Conservation (phyloP, 2,797 vertebrate species). For the Centropyge bicolor region DNA sequence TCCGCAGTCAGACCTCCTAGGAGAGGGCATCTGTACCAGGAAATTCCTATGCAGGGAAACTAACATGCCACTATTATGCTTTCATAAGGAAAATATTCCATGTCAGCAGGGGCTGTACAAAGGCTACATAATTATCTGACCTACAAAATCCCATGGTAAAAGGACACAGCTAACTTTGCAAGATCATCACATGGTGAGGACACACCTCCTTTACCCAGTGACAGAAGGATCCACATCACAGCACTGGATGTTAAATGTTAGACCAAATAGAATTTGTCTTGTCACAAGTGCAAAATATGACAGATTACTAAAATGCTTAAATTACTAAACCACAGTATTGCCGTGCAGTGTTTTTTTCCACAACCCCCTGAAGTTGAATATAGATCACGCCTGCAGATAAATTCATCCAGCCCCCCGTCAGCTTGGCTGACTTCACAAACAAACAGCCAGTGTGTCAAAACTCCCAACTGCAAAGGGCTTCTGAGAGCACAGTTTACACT, state of each 20-base stretch:
- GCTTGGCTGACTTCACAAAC: constrained; percentile 86
- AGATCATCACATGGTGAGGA: constrained; percentile 33
- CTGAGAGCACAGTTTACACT: constrained; percentile 87
- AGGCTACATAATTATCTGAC: constrained; percentile 49
- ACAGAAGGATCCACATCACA: constrained; percentile 31
- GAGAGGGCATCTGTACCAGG: constrained; percentile 39
- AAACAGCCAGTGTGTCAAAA: constrained; percentile 86
- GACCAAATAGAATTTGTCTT: constrained; percentile 38
- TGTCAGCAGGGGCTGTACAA: constrained; percentile 53
- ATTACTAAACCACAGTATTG: constrained; percentile 35
- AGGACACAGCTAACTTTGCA: constrained; percentile 16
- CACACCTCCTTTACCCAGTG: constrained; percentile 14
- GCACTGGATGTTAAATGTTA: constrained; percentile 37
- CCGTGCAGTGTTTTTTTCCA: constrained; percentile 53
- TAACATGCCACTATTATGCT: constrained; percentile 45
- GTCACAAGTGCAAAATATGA: constrained; percentile 55
- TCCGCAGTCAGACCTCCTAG: constrained; percentile 46
- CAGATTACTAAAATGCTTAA: constrained; percentile 32
- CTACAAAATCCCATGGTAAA: constrained; percentile 30
- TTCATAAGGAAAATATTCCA: constrained; percentile 60
- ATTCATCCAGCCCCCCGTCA: constrained; percentile 70
- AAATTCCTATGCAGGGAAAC: constrained; percentile 51
- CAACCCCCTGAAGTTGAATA: constrained; percentile 54
- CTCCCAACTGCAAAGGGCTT: constrained; percentile 82
- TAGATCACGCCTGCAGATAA: constrained; percentile 65